Evolutionary conservation across 2,113 vertebrate species (phyloP), one percentile per base, ranked within the genome.

Genomic region (Acanthisitta chloris): DNA sequence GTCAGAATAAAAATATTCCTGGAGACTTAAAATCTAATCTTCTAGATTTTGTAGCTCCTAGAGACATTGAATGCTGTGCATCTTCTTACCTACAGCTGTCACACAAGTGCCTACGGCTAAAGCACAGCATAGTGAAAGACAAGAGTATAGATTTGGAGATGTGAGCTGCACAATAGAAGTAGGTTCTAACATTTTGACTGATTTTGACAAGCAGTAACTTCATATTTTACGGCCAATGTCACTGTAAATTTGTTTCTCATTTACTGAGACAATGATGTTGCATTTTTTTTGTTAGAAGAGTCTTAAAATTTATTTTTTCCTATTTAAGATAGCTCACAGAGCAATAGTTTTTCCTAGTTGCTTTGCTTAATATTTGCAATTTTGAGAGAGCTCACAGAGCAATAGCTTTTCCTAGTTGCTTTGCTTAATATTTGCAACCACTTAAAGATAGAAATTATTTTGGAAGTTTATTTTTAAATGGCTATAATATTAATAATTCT

Each of bases 311-410:
- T 5, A 25, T 16, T 17, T 38, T 62, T 81, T 81, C 8, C 15
- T n/a, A 3, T 18, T 1, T 43, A 29, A 45, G 43, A 43, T 21
- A 52, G 9, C 25, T 54, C 0, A 1, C 10, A 54, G 9, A 14
- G 28, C 7, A 18, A n/a, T 42, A 48, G 29, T 6, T 48, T 70
- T 19, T 8, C 8, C 16, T 42, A 8, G 4, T 40, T 40, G 34
- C 29, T 62, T 25, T 42, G 24, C 48, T 92, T 84, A 48, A 26
- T 29, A 61, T 59, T 58, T 94, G 28, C 29, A 86, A 86, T n/a
- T n/a, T n/a, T n/a, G n/a, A n/a, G n/a, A n/a, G n/a, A n/a, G n/a
- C n/a, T n/a, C 57, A 36, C 33, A 55, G 25, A 17, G 36, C 14
- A 19, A 43, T 65, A 48, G 12, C 10, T 69, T 70, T 61, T 85